phyloP scores from a whole-genome alignment of 1,140 invertebrate genomes.

The Leucophenga varia region DNA sequence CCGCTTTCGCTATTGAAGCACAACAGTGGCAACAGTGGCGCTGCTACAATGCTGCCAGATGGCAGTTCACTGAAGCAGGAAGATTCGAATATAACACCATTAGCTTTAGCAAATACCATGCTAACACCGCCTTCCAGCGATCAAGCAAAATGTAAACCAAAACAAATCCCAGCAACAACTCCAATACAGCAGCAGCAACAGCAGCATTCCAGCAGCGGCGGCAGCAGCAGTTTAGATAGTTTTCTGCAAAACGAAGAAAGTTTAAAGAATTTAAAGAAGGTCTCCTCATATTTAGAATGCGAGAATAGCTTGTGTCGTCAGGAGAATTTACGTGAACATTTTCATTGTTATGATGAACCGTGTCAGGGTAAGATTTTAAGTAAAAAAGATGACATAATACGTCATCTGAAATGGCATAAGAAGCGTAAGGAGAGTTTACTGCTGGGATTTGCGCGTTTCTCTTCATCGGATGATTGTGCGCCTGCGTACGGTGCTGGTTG shows the following conservation, averaged over 20 bases:
- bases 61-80: too few relatives aligned
- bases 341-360: constrained; percentile 85
- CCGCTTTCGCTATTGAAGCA: background rate
- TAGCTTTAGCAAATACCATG: constrained; percentile 28
- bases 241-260: constrained; percentile 48
- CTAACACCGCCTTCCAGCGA: constrained; percentile 48
- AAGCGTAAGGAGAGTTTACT: constrained; percentile 95
- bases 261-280: constrained; percentile 45
- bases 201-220: background rate
- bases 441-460: constrained; percentile 92
- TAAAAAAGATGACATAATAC: constrained; percentile 98
- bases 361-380: constrained; percentile 88
- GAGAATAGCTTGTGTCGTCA: constrained; percentile 44
- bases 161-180: background rate
- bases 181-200: background rate
- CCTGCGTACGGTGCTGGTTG: constrained; percentile 70
- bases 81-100: constrained; percentile 30
- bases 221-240: constrained; percentile 37
- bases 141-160: constrained; percentile 23
- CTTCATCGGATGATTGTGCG: constrained; percentile 87
- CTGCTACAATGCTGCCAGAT: too few relatives aligned
- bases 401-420: constrained; percentile 97
- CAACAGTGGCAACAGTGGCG: too few relatives aligned
- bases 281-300: constrained; percentile 53
- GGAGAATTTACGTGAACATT: constrained; percentile 76